phyloP scores from a whole-genome alignment of 2,797 vertebrate species.

The Neoniphon sammara region DNA sequence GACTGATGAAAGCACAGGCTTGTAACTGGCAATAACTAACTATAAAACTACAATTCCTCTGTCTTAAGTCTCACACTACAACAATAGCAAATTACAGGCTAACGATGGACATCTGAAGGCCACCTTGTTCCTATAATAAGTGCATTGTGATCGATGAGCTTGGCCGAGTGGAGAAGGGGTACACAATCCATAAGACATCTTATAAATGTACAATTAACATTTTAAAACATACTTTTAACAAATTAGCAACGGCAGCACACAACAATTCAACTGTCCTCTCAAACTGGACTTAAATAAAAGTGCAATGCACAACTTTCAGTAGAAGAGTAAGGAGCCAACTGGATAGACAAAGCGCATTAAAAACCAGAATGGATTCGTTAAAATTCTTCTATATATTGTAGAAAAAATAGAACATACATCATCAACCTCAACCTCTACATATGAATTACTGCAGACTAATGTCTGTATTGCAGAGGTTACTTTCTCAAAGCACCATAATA shows the following conservation, averaged over 20 bases:
- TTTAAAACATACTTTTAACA: constrained; percentile 56
- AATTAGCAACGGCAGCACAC: constrained; percentile 61
- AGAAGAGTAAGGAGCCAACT: constrained; percentile 41
- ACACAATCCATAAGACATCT: constrained; percentile 47
- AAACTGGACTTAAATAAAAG: constrained; percentile 64
- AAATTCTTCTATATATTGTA: constrained; percentile 56
- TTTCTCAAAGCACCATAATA: constrained; percentile 75
- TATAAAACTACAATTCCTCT: constrained; percentile 14
- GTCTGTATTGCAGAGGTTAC: constrained; percentile 57
- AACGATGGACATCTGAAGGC: constrained; percentile 34
- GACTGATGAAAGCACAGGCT: constrained; percentile 45
- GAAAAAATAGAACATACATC: constrained; percentile 62
- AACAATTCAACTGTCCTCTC: constrained; percentile 49
- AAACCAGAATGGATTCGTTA: constrained; percentile 50
- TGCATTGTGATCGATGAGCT: constrained; percentile 44
- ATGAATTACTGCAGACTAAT: constrained; percentile 40
- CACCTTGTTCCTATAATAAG: constrained; percentile 23
- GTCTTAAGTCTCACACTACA: neutral
- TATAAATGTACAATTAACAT: constrained; percentile 71
- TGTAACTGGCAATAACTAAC: neutral
- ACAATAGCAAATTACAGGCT: constrained; percentile 40
- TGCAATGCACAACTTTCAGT: constrained; percentile 68
- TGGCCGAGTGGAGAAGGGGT: constrained; percentile 23
- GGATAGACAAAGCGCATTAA: constrained; percentile 53
- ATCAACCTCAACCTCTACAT: constrained; percentile 29